phyloP scores from a whole-genome alignment of 1,140 invertebrate species.

The Drosophila lini region DNA sequence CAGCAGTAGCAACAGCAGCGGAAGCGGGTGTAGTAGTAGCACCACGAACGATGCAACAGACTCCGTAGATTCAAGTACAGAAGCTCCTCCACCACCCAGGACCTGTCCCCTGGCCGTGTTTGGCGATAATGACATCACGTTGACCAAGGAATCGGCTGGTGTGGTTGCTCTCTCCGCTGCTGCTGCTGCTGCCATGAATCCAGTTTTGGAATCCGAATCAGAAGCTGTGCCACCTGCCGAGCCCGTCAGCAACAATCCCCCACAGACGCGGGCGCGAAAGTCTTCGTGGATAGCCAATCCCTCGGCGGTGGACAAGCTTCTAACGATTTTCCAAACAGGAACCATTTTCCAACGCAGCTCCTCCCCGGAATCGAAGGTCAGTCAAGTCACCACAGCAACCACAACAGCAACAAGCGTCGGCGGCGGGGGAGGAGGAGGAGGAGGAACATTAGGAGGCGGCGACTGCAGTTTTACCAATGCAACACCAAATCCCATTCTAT shows the following conservation, averaged over 20 bases:
- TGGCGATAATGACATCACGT: slow-evolving; percentile 78
- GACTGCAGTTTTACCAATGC: slow-evolving; percentile 10
- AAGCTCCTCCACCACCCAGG: slow-evolving; percentile 13
- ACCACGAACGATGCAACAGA: slow-evolving; percentile 40
- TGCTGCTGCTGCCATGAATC: slow-evolving; percentile 17
- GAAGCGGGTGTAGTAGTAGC: slow-evolving; percentile 18
- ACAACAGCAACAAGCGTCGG: slow-evolving; percentile 27
- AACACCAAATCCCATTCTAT: slow-evolving; percentile 22
- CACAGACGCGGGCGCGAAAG: slow-evolving; percentile 84
- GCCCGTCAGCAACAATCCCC: slow-evolving; percentile 14
- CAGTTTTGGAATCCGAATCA: slow-evolving; percentile 11
- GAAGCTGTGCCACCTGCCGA: slow-evolving; percentile 57
- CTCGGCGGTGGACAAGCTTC: slow-evolving; percentile 86
- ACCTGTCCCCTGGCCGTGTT: slow-evolving; percentile 77
- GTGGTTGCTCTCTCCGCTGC: slow-evolving; percentile 55
- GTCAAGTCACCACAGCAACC: slow-evolving; percentile 17
- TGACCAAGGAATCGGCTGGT: slow-evolving; percentile 74
- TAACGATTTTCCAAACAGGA: slow-evolving; percentile 86
- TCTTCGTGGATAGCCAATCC: slow-evolving; percentile 86
- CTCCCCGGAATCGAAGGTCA: slow-evolving; percentile 68
- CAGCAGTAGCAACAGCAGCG: slow-evolving; percentile 19
- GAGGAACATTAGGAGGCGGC: slow-evolving; percentile 2
- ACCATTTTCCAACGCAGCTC: slow-evolving; percentile 85
- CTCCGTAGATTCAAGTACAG: slow-evolving; percentile 10
- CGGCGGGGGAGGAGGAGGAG: background rate